Evolutionary conservation across 2,797 vertebrate species (phyloP).

Genomic region (Rhinatrema bivittatum): DNA sequence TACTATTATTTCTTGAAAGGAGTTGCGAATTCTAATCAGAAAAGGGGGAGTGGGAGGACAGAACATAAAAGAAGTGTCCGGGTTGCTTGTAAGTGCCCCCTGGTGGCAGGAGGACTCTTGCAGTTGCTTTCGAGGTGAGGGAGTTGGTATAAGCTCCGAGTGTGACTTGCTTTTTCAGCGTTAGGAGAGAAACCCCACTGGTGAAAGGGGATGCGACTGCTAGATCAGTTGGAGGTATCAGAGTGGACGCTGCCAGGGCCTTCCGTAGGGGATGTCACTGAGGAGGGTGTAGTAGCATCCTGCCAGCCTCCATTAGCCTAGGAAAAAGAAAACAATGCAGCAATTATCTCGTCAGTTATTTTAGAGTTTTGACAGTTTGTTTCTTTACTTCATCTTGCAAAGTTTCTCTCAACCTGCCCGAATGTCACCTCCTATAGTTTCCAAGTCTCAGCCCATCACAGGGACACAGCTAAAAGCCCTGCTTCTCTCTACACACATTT

Average conservation of each 20-base stretch:
- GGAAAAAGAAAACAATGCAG: constrained; percentile 35
- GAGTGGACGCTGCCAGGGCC: constrained; percentile 97
- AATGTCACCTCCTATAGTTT: no score
- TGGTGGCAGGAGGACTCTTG: constrained; percentile 59
- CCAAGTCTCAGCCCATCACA: no score
- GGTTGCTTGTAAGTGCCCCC: constrained; percentile 64
- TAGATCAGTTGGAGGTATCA: constrained; percentile 98
- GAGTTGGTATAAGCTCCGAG: constrained; percentile 62
- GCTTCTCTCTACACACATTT: no score
- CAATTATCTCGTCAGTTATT: constrained; percentile 26
- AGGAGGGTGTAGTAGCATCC: constrained; percentile 94
- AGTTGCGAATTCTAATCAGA: constrained; percentile 66
- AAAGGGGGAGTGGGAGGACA: constrained; percentile 56
- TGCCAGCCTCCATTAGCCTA: constrained; percentile 97
- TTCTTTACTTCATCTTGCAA: no score
- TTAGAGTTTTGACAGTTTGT: no score
- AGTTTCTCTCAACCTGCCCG: no score
- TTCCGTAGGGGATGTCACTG: constrained; percentile 98
- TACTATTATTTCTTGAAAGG: constrained; percentile 54
- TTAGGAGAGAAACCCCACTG: constrained; percentile 41
- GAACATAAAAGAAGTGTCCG: constrained; percentile 71
- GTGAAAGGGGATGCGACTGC: constrained; percentile 51
- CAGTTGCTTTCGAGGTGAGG: constrained; percentile 58
- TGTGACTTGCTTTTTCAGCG: constrained; percentile 58
- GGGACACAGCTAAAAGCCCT: no score